Evolutionary conservation across 2,113 vertebrate genomes (phyloP).

Genomic region (Pluvianellus socialis): DNA sequence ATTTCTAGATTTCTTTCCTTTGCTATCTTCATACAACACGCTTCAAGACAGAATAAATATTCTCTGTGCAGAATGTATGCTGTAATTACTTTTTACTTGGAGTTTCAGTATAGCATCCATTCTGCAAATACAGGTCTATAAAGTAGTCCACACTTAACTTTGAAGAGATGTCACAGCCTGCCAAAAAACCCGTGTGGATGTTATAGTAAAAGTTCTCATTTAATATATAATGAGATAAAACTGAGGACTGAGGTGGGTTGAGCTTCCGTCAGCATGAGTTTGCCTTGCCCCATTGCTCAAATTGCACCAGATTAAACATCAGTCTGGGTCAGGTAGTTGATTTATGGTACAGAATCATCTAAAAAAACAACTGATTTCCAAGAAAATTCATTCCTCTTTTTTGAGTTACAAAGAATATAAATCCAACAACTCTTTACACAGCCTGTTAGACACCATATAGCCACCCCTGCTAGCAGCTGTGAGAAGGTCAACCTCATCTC

Average conservation of each 20-base stretch:
- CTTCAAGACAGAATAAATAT: neutral
- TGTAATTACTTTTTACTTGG: neutral
- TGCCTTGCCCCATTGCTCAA: neutral
- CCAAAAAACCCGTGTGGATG: accelerated
- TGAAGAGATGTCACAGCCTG: neutral
- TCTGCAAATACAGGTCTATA: neutral
- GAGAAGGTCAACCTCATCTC: neutral
- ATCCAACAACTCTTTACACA: neutral
- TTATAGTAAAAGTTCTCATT: neutral
- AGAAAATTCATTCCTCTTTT: neutral
- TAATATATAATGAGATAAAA: neutral
- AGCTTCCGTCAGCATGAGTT: neutral
- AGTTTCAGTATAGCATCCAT: neutral
- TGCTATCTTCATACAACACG: neutral
- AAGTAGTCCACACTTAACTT: neutral
- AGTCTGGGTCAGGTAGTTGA: neutral
- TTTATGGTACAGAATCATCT: neutral
- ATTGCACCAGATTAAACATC: neutral
- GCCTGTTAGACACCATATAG: neutral
- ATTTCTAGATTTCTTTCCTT: neutral
- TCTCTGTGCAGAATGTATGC: neutral
- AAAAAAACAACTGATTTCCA: neutral
- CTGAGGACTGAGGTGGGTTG: neutral
- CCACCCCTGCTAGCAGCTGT: neutral
- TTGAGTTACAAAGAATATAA: neutral